These are phyloP conservation scores for Noctua janthina DNA, from an alignment of 2,888 invertebrate species.

Conservation along the genomic window DNA sequence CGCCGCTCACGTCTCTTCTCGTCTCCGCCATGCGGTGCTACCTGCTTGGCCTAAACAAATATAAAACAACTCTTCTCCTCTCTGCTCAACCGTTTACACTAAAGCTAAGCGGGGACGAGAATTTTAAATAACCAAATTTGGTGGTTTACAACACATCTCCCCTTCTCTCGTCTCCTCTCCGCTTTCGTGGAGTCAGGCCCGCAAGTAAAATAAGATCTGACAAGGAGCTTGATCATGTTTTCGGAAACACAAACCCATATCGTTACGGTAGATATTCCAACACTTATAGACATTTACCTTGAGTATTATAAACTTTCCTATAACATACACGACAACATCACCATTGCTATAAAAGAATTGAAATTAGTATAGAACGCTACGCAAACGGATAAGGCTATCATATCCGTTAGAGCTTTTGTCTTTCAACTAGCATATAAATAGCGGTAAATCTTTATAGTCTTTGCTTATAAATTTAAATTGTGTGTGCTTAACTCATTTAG, in stretches of 20 bases:
- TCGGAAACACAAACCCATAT: neutral
- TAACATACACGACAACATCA: neutral
- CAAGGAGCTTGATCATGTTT: neutral
- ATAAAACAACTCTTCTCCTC: neutral
- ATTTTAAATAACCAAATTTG: neutral
- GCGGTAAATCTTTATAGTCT: slow-evolving; percentile 40
- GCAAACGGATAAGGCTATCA: slow-evolving; percentile 51
- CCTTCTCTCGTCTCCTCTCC: neutral
- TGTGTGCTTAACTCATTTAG: slow-evolving; percentile 17
- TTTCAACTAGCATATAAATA: slow-evolving; percentile 53
- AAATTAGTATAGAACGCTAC: slow-evolving; percentile 45
- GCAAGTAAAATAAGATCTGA: neutral
- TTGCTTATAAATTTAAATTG: slow-evolving; percentile 16
- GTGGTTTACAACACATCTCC: neutral
- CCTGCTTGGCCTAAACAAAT: neutral
- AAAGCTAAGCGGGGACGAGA: neutral
- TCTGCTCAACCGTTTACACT: neutral
- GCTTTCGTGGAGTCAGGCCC: no score
- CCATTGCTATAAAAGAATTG: neutral
- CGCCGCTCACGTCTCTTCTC: neutral
- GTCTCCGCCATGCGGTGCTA: neutral
- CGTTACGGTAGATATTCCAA: neutral
- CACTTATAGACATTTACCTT: neutral
- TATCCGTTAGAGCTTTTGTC: slow-evolving; percentile 57
- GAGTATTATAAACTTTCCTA: neutral